Conservation (phyloP, 37 sponge, comb jelly and placozoan genomes). For the Hormiphora californensis region DNA sequence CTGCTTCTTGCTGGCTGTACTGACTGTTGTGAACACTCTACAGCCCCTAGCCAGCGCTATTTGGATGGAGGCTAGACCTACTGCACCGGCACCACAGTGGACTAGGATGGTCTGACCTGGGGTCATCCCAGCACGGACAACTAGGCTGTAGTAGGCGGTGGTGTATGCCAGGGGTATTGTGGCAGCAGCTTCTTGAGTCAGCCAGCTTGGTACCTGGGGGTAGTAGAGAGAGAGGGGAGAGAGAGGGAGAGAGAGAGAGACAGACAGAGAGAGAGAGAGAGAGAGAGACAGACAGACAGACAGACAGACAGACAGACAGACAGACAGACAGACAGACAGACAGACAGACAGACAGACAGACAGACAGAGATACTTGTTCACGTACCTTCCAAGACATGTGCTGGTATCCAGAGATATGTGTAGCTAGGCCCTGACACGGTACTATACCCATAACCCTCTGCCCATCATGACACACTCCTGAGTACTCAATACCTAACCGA, state of each 20-base stretch:
- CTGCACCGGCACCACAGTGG: slow-evolving; percentile 5
- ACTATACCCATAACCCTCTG: slow-evolving; percentile 1
- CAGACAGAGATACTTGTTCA: too few species aligned
- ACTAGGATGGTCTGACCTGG: neutral
- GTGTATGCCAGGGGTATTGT: slow-evolving; percentile 10
- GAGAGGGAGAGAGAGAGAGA: too few species aligned
- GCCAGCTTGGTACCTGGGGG: neutral
- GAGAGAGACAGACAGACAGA: too few species aligned
- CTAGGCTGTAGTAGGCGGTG: neutral
- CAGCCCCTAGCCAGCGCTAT: neutral
- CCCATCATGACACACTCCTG: neutral
- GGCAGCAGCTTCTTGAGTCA: neutral
- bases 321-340: too few species aligned
- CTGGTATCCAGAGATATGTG: neutral
- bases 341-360: too few species aligned
- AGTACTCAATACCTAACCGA: slow-evolving; percentile 11
- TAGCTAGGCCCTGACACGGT: slow-evolving; percentile 21
- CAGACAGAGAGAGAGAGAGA: too few species aligned
- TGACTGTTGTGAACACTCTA: neutral
- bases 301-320: too few species aligned
- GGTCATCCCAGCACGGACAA: neutral
- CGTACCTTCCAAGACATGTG: slow-evolving; percentile 5
- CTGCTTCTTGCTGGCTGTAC: neutral
- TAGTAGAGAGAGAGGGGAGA: too few species aligned
- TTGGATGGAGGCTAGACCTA: neutral